Base-by-base conservation (phyloP, 1,140 invertebrate genomes). In the Saccostrea cuccullata region DNA sequence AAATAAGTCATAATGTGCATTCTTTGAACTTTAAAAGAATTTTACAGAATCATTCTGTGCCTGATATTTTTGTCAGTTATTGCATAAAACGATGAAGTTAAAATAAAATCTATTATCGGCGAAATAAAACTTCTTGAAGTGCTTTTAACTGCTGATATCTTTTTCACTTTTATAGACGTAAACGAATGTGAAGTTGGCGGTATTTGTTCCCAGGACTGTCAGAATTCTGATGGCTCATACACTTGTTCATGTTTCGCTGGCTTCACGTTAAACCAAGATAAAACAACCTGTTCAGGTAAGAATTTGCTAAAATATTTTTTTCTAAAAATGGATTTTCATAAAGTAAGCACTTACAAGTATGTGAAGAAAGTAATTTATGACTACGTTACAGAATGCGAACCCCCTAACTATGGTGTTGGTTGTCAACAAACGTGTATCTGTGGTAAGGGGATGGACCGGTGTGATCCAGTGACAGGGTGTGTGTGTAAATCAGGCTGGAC, bases 401-500 rank as follows among this genome's bases (percentile, higher is more conserved):
- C 84, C 9, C 86, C 85, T n/a, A 82, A 88, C 13, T 92, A 87
- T 82, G 92, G 92, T 15, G 40, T 26, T 26, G 88, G 89, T 84
- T 93, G 92, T 88, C 67, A 60, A 4, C 89, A 88, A n/a, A 64
- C 36, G 0, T 93, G 92, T 88, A 40, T 86, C 30, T 93, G 92
- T 87, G 89, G 90, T 6, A 56, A 23, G 9, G 89, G 90, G 23
- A 87, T 89, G 26, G 55, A 73, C 2, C 23, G 82, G 0, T 93
- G 92, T 87, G 84, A 92, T 70, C n/a, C 84, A 13, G 55, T 89
- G 5, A 84, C 17, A 6, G 92, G 92, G 2, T 93, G 92, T 89
- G 88, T 92, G 0, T 93, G 92, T 89, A 89, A 88, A n/a, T 55
- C 85, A 12, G 92, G 92, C 9, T 93, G 91, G 91, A 88, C 88